Conservation (phyloP, 2,888 invertebrate genomes). For the Dascillus cervinus region DNA sequence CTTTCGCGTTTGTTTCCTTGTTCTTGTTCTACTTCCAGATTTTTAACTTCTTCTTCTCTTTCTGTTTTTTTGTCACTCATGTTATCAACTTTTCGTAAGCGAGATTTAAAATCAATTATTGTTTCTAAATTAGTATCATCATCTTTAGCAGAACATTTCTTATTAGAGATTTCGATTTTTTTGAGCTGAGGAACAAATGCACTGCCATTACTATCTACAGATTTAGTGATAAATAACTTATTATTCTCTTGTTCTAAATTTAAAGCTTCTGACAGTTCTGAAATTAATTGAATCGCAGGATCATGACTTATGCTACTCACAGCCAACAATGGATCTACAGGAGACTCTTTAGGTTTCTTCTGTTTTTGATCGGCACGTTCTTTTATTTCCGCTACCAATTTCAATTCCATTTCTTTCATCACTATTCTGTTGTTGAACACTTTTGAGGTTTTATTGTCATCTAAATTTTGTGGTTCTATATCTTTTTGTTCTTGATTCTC, state of each 20-base stretch:
- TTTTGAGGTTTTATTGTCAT: slow-evolving; percentile 37
- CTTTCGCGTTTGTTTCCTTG: slow-evolving; percentile 43
- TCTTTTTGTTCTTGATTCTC: slow-evolving; percentile 15
- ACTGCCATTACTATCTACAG: slow-evolving; percentile 19
- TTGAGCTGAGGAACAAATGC: slow-evolving; percentile 64
- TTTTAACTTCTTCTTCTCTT: slow-evolving; percentile 29
- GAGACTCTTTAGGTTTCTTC: slow-evolving; percentile 49
- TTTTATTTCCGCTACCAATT: slow-evolving; percentile 76
- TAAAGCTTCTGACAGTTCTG: slow-evolving; percentile 78
- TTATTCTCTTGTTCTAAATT: slow-evolving; percentile 51
- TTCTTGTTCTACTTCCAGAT: slow-evolving; percentile 27
- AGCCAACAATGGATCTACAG: slow-evolving; percentile 39
- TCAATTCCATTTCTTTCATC: slow-evolving; percentile 78
- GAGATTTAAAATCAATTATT: slow-evolving; percentile 78
- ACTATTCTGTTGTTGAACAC: slow-evolving; percentile 48
- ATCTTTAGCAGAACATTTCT: slow-evolving; percentile 48
- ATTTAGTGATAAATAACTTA: slow-evolving; percentile 9
- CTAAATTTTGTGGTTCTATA: slow-evolving; percentile 18
- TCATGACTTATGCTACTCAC: slow-evolving; percentile 54
- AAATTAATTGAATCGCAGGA: slow-evolving; percentile 73
- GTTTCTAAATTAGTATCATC: slow-evolving; percentile 48
- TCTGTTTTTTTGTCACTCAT: slow-evolving; percentile 38
- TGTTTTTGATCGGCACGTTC: slow-evolving; percentile 64
- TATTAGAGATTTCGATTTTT: slow-evolving; percentile 58
- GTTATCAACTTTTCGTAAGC: slow-evolving; percentile 72